A percentile compares a stretch with the other conserved stretches of the same genome.
Evolutionary conservation across 2,113 vertebrate species (phyloP).

Genomic region (Shinisaurus crocodilurus): DNA sequence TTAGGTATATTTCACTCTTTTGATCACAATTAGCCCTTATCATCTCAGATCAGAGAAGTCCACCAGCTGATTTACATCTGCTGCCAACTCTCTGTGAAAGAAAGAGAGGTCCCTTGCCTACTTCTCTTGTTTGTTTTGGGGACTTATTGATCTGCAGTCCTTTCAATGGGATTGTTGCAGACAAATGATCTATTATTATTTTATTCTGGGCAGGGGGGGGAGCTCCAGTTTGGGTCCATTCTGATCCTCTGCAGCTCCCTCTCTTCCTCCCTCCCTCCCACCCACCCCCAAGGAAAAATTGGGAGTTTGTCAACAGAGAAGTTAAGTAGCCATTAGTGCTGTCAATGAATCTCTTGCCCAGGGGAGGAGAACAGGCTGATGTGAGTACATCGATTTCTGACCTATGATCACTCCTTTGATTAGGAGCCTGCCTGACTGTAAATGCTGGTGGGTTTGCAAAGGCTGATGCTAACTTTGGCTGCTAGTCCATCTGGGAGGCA

Average conservation of each 20-base stretch:
- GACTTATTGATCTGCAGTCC: neutral
- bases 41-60: no score
- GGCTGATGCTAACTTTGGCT: neutral
- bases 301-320: neutral
- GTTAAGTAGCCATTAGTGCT: neutral
- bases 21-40: neutral
- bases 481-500: neutral
- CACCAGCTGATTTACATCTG: neutral
- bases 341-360: neutral
- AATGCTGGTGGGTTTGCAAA: neutral
- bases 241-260: neutral
- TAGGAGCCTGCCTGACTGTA: neutral
- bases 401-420: neutral
- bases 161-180: neutral
- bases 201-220: neutral
- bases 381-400: neutral
- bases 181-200: no score
- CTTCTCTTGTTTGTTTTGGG: neutral
- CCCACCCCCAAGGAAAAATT: neutral
- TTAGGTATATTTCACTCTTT: neutral
- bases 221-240: neutral
- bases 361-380: neutral
- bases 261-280: fast-evolving
- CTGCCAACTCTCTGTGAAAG: neutral
- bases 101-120: neutral